phyloP scores from a whole-genome alignment of 2,113 vertebrate genomes.

The Oplegnathus fasciatus region DNA sequence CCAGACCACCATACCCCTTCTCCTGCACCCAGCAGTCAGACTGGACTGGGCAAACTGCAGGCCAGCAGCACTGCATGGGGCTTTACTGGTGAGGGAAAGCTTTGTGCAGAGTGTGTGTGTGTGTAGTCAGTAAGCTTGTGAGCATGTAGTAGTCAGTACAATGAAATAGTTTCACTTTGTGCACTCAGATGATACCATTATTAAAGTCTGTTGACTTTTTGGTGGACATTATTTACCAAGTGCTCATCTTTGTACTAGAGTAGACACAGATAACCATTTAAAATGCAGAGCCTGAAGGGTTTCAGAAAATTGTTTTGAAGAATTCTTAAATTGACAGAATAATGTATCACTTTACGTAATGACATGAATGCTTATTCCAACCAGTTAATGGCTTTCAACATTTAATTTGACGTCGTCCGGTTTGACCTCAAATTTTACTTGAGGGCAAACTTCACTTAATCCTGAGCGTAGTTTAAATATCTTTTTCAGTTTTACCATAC shows the following conservation, averaged over 20 bases:
- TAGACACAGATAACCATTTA: background rate
- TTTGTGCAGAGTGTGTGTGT: conserved; percentile 38
- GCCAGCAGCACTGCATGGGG: conserved; percentile 55
- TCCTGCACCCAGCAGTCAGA: conserved; percentile 64
- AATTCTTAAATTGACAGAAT: background rate
- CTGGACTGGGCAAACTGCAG: conserved; percentile 57
- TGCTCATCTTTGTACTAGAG: background rate
- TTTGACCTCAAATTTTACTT: too few relatives aligned
- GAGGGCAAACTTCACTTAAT: too few relatives aligned
- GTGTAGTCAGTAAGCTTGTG: conserved; percentile 43
- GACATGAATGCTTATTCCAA: background rate
- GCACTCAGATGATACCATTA: background rate
- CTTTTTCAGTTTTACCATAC: background rate
- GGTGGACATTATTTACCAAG: background rate
- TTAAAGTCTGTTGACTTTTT: background rate
- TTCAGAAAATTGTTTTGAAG: background rate
- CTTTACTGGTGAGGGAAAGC: conserved; percentile 48
- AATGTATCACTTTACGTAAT: background rate
- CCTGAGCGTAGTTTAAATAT: too few relatives aligned
- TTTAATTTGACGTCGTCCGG: background rate
- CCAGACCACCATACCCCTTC: conserved; percentile 54
- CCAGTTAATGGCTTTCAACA: background rate
- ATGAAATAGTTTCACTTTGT: background rate
- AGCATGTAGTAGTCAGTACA: conserved; percentile 22
- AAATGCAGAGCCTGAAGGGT: background rate